Conservation (phyloP, 1,140 invertebrate genomes). For the Leptopilina boulardi region DNA sequence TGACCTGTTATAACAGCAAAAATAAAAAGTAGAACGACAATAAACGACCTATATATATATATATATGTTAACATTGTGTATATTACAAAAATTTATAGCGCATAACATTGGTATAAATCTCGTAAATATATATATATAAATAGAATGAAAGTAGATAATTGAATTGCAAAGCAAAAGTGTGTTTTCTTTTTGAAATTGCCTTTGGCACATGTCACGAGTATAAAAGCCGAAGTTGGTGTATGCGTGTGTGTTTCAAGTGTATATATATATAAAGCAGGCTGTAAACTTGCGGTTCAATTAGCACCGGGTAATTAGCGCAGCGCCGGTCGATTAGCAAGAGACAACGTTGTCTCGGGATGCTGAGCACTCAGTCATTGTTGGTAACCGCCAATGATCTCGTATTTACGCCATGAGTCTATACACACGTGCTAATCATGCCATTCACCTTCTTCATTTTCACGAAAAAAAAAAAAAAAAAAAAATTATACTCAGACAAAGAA, state of each 20-base stretch:
- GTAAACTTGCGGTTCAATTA: constrained; percentile 59
- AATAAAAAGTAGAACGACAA: no score
- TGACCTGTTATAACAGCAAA: no score
- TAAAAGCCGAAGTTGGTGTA: not conserved
- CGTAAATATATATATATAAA: not conserved
- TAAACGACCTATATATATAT: no score
- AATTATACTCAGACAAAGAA: not conserved
- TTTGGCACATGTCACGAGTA: not conserved
- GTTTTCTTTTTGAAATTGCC: not conserved
- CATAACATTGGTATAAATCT: not conserved
- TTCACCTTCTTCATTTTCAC: constrained; percentile 52
- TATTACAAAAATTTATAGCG: not conserved
- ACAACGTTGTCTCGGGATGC: constrained; percentile 54
- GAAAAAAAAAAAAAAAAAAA: not conserved
- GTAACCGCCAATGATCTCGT: constrained; percentile 62
- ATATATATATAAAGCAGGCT: constrained; percentile 28
- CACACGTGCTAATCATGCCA: constrained; percentile 65
- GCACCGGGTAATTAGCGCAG: constrained; percentile 68
- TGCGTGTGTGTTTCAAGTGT: constrained; percentile 21
- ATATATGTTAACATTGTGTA: not conserved
- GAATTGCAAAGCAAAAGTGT: not conserved
- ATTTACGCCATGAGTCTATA: constrained; percentile 56
- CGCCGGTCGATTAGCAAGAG: constrained; percentile 67
- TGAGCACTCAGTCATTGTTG: constrained; percentile 57
- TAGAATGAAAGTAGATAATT: constrained; percentile 14